phyloP scores from a whole-genome alignment of 2,888 invertebrate genomes.

The Temnothorax rugatulus region DNA sequence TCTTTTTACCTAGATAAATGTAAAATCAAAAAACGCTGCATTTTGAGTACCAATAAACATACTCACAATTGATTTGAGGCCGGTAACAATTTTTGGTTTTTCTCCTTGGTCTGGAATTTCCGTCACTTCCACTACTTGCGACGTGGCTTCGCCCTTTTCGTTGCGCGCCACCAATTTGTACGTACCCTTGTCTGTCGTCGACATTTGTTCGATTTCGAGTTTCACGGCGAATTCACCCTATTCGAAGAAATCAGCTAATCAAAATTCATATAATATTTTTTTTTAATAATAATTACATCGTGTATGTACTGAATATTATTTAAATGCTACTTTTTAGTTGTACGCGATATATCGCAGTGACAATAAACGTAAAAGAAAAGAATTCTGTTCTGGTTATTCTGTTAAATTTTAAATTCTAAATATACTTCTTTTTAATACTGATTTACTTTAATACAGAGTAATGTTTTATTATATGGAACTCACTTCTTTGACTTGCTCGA shows the following conservation, averaged over 20 bases:
- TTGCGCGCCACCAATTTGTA: conserved; percentile 97
- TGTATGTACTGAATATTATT: neutral
- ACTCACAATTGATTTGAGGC: conserved; percentile 92
- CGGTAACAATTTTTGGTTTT: conserved; percentile 93
- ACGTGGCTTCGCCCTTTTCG: conserved; percentile 96
- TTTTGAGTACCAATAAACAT: neutral
- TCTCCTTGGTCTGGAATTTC: conserved; percentile 93
- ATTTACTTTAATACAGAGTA: neutral
- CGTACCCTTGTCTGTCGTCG: conserved; percentile 93
- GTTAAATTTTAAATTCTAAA: neutral
- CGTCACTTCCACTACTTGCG: conserved; percentile 94
- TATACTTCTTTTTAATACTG: neutral
- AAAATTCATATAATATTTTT: conserved; percentile 1
- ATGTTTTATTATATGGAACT: conserved; percentile 72
- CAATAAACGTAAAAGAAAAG: neutral
- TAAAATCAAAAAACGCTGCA: neutral
- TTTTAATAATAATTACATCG: neutral
- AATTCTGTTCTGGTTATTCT: neutral
- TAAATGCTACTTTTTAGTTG: neutral
- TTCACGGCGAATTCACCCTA: conserved; percentile 96
- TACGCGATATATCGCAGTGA: neutral
- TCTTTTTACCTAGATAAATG: neutral
- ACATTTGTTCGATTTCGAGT: conserved; percentile 95
- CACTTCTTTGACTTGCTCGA: conserved; percentile 93
- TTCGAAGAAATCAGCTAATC: conserved; percentile 6